phyloP scores from a whole-genome alignment of 2,888 invertebrate genomes.

The Calameuta pallipes region DNA sequence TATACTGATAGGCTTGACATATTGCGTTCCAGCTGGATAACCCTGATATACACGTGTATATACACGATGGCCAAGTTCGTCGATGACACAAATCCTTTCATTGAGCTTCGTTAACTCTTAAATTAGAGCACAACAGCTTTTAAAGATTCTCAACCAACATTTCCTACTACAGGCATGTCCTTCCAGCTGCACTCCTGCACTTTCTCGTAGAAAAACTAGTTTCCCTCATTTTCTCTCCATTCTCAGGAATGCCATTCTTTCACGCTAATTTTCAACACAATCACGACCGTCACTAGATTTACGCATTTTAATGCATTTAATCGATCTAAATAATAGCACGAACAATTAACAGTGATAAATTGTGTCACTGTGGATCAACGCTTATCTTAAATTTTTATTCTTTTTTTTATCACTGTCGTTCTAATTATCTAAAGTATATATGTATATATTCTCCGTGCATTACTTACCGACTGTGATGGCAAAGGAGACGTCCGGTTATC shows the following conservation, averaged over 20 bases:
- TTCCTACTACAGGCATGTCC: not conserved
- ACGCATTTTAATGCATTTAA: not conserved
- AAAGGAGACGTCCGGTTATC: slow-evolving; percentile 59
- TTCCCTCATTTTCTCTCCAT: not conserved
- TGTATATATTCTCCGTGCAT: not conserved
- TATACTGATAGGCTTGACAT: not conserved
- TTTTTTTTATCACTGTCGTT: not conserved
- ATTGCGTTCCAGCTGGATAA: not conserved
- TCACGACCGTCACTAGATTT: not conserved
- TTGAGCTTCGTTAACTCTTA: slow-evolving; percentile 17
- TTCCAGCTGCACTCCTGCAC: not conserved
- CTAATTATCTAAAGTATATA: not conserved
- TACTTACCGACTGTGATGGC: slow-evolving; percentile 75
- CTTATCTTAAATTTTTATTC: not conserved
- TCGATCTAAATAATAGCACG: not conserved
- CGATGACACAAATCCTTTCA: slow-evolving; percentile 15
- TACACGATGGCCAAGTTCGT: not conserved
- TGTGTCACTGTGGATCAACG: too few relatives aligned
- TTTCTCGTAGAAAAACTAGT: not conserved
- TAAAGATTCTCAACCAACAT: not conserved
- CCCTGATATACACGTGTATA: not conserved
- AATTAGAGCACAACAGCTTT: not conserved
- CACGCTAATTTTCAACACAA: not conserved
- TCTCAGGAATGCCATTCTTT: not conserved
- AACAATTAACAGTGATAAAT: not conserved